Conservation (phyloP, 2,888 invertebrate species). For the Synergus gifuensis region DNA sequence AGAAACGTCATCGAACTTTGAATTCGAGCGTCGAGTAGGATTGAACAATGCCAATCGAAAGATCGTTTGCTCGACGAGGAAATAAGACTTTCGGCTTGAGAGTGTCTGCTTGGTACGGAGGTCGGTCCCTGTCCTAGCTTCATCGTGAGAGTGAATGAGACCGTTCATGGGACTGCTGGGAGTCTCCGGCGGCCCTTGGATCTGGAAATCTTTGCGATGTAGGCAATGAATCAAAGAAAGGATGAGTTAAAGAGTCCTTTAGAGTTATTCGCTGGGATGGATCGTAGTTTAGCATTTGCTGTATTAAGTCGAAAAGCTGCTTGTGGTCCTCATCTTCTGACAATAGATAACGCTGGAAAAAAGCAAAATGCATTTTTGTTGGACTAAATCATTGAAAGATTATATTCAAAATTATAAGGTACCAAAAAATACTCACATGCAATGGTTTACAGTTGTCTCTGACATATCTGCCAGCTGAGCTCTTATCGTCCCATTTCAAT, state of each 20-base stretch:
- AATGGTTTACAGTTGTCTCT: conserved; percentile 98
- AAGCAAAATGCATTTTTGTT: neutral
- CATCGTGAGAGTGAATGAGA: conserved; percentile 87
- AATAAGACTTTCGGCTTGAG: conserved; percentile 34
- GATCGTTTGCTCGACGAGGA: neutral
- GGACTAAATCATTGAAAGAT: neutral
- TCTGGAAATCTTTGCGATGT: conserved; percentile 86
- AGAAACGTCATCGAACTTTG: conserved; percentile 11
- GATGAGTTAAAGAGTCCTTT: conserved; percentile 92
- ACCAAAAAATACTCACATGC: conserved; percentile 82
- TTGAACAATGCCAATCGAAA: neutral
- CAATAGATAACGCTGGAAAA: conserved; percentile 90
- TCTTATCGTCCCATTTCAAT: conserved; percentile 98
- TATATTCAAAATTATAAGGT: neutral
- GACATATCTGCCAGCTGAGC: conserved; percentile 97
- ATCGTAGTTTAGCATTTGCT: conserved; percentile 98
- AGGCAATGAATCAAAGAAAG: conserved; percentile 94
- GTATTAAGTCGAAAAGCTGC: conserved; percentile 95
- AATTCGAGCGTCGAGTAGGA: neutral
- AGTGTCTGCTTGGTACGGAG: conserved; percentile 68
- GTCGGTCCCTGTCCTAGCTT: conserved; percentile 78
- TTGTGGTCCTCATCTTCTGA: conserved; percentile 94
- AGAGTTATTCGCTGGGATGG: conserved; percentile 93
- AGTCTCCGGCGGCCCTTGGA: conserved; percentile 78
- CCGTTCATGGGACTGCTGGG: conserved; percentile 81